Conservation (phyloP, 2,888 invertebrate species). For the Drosophila testacea region DNA sequence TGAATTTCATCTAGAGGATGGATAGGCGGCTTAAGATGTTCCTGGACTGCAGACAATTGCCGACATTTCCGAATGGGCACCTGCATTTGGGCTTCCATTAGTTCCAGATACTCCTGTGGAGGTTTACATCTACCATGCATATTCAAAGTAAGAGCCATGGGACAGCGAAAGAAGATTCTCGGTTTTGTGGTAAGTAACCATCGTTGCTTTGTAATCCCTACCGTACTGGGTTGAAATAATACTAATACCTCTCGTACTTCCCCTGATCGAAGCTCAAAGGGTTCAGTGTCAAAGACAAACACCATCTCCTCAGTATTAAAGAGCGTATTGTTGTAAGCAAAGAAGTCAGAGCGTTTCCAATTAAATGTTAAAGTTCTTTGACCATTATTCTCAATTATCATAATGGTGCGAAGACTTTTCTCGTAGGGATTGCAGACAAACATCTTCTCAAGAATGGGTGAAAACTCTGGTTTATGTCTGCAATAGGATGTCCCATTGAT, state of each 20-base stretch:
- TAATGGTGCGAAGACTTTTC: slow-evolving; percentile 54
- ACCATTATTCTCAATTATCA: slow-evolving; percentile 76
- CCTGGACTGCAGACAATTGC: neutral
- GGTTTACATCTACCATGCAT: slow-evolving; percentile 69
- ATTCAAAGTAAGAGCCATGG: slow-evolving; percentile 58
- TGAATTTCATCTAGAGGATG: too few species aligned
- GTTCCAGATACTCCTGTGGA: slow-evolving; percentile 60
- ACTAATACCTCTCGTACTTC: slow-evolving; percentile 60
- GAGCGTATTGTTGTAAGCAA: slow-evolving; percentile 55
- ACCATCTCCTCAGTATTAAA: slow-evolving; percentile 47
- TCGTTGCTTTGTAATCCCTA: slow-evolving; percentile 69
- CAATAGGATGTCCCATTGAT: slow-evolving; percentile 58
- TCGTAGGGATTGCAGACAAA: slow-evolving; percentile 75
- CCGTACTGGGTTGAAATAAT: slow-evolving; percentile 67
- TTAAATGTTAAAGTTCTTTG: slow-evolving; percentile 46
- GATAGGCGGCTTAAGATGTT: neutral
- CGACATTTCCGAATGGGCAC: neutral
- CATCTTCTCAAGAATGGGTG: slow-evolving; percentile 54
- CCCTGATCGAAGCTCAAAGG: slow-evolving; percentile 65
- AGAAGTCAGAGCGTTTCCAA: slow-evolving; percentile 66
- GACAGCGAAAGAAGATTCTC: slow-evolving; percentile 53
- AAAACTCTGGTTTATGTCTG: slow-evolving; percentile 39
- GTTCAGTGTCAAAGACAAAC: slow-evolving; percentile 70
- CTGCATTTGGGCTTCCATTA: slow-evolving; percentile 39
- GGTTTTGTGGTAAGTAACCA: slow-evolving; percentile 74